These are phyloP conservation scores for Gopherus flavomarginatus DNA, from an alignment of 2,113 vertebrate genomes.

Conservation along the genomic window DNA sequence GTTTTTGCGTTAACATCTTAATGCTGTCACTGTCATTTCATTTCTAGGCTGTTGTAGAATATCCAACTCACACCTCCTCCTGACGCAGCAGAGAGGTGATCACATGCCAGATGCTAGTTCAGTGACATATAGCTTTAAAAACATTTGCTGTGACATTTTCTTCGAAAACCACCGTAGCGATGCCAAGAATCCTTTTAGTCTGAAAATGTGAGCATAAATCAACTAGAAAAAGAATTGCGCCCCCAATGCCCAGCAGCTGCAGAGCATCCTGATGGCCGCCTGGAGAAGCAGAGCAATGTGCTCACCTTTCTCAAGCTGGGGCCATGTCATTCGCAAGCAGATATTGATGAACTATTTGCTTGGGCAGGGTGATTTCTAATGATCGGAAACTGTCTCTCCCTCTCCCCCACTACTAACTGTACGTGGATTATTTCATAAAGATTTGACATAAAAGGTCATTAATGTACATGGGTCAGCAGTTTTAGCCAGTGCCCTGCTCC, in stretches of 20 bases:
- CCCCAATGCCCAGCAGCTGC: background rate
- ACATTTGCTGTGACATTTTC: background rate
- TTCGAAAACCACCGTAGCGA: background rate
- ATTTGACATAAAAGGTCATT: conserved; percentile 18
- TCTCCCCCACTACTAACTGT: background rate
- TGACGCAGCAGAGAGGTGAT: background rate
- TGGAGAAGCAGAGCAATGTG: background rate
- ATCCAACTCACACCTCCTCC: background rate
- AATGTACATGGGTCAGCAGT: conserved; percentile 50
- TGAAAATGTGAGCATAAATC: background rate
- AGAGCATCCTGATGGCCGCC: rapidly evolving
- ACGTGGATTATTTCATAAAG: conserved; percentile 47
- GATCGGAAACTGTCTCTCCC: background rate
- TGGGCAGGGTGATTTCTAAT: background rate
- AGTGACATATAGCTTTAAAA: background rate
- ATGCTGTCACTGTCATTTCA: background rate
- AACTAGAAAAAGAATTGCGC: background rate
- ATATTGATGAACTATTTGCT: background rate
- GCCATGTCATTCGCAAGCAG: background rate
- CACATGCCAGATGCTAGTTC: rapidly evolving
- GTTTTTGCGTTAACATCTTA: conserved; percentile 33
- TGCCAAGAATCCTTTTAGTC: background rate
- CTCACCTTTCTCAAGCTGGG: background rate
- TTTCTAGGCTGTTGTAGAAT: background rate
- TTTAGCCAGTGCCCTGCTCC: conserved; percentile 30